Evolutionary conservation across 2,888 invertebrate species (phyloP).

Genomic region (Ectemnius lituratus): DNA sequence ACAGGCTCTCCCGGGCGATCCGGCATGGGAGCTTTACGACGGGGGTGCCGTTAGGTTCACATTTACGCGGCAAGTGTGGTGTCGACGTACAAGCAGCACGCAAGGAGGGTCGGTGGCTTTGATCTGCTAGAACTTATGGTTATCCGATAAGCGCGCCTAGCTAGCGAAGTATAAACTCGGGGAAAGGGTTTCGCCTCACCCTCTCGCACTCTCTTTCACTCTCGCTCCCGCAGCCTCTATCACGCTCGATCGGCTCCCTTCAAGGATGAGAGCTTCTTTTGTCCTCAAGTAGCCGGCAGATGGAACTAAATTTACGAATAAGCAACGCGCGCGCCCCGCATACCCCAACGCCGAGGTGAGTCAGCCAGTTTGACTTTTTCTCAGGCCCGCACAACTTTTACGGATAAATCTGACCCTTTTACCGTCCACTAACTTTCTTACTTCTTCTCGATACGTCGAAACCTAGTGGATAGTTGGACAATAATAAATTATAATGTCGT

Average conservation of each 20-base stretch:
- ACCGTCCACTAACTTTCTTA: too few relatives aligned
- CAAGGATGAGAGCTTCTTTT: conserved; percentile 59
- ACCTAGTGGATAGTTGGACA: too few relatives aligned
- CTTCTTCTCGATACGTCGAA: too few relatives aligned
- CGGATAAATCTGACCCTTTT: too few relatives aligned
- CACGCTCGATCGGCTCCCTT: conserved; percentile 56
- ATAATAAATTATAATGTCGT: too few relatives aligned
- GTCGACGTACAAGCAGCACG: conserved; percentile 15
- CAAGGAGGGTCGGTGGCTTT: conserved; percentile 38
- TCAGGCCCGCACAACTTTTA: too few relatives aligned
- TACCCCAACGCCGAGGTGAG: too few relatives aligned
- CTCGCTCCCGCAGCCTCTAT: conserved; percentile 23
- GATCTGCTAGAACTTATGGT: conserved; percentile 58
- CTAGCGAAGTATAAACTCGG: conserved; percentile 46
- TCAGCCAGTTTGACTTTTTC: too few relatives aligned
- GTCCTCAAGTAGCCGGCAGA: conserved; percentile 39
- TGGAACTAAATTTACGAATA: conserved; percentile 52
- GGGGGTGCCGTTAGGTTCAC: conserved; percentile 45
- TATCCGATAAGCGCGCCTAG: conserved; percentile 53
- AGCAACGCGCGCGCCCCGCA: not conserved
- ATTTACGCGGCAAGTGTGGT: conserved; percentile 19
- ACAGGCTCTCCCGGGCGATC: not conserved
- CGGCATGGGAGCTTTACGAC: conserved; percentile 32
- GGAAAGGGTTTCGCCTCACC: conserved; percentile 42
- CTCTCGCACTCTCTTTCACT: too few relatives aligned